phyloP scores from a whole-genome alignment of 1,140 invertebrate genomes.

The Anastatus disparis region DNA sequence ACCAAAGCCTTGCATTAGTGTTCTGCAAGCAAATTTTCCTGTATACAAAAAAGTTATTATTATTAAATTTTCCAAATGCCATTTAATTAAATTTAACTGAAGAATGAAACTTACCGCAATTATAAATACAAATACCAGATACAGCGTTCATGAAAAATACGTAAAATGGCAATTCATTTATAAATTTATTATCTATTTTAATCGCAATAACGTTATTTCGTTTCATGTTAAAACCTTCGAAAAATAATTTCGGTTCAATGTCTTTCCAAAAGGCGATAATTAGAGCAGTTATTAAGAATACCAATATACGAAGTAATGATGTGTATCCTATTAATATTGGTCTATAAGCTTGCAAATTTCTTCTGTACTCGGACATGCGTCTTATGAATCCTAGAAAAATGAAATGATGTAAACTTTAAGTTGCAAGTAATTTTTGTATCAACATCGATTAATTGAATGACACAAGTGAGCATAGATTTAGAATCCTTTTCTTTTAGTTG shows the following conservation, averaged over 20 bases:
- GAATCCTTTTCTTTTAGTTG: too few species aligned
- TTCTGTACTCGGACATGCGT: slow-evolving; percentile 67
- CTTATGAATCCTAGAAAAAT: slow-evolving; percentile 64
- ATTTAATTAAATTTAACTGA: too few species aligned
- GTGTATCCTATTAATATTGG: slow-evolving; percentile 78
- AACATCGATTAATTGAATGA: too few species aligned
- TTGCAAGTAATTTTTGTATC: too few species aligned
- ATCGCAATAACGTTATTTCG: slow-evolving; percentile 71
- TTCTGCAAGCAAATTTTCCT: slow-evolving; percentile 85
- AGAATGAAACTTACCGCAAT: slow-evolving; percentile 72
- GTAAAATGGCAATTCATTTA: slow-evolving; percentile 66
- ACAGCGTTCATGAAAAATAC: slow-evolving; percentile 73
- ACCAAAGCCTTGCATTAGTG: slow-evolving; percentile 84
- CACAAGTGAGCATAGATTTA: too few species aligned
- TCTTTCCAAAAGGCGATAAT: slow-evolving; percentile 68
- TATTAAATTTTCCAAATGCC: too few species aligned
- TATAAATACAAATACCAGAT: slow-evolving; percentile 75
- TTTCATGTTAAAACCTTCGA: slow-evolving; percentile 64
- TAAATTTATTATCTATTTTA: too few species aligned
- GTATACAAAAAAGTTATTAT: slow-evolving; percentile 37
- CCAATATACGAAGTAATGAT: slow-evolving; percentile 74
- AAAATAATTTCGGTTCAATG: slow-evolving; percentile 68
- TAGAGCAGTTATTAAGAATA: slow-evolving; percentile 72
- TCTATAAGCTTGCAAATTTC: slow-evolving; percentile 71
- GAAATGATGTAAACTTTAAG: too few species aligned